Base-by-base conservation (phyloP, 2,113 vertebrate genomes). In the Melospiza melodia region DNA sequence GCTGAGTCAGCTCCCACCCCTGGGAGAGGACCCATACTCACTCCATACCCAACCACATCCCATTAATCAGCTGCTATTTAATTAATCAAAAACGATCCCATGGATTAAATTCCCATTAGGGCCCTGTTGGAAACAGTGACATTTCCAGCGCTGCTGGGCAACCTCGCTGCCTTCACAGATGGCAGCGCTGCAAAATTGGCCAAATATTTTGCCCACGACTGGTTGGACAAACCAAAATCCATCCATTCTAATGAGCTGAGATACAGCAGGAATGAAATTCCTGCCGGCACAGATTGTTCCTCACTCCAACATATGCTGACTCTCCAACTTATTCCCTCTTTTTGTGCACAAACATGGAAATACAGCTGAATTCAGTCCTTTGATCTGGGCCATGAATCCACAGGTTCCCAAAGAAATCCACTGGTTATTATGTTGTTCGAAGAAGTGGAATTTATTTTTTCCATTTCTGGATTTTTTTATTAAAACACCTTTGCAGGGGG, bases 351-450 rank as follows among this genome's bases (percentile, higher is more conserved):
- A 87, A 94, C 84, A 87, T 68, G 84, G 88, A 94, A 69, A 80
- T 81, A 52, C 61, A 86, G 94, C 89, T 93, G 81, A 95, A 77
- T 90, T 86, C 68, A 90, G 57, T 9, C 62, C 68, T 93, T 76
- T 87, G 83, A 92, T 90, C 86, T 30, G 84, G 65, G 83, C 94
- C 80, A 52, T 6, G 72, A 73, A 93, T 86, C 75, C 67, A 66
- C 22, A 57, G n/a, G 86, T 84, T 90, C 80, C 48, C 44, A 23
- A 75, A 81, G 35, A 94, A 55, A 84, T 75, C 35, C 33, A 5
- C 35, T 7, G 35, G 49, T 78, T 75, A 71, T 84, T 74, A 20
- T 6, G 27, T 65, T 57, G 49, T 73, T 94, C 58, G 30, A 66
- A 85, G 52, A 83, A 54, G 12, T 11, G 46, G 41, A 12, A 54